Base-by-base conservation (phyloP, 2,888 invertebrate genomes). In the Athetis lepigone region DNA sequence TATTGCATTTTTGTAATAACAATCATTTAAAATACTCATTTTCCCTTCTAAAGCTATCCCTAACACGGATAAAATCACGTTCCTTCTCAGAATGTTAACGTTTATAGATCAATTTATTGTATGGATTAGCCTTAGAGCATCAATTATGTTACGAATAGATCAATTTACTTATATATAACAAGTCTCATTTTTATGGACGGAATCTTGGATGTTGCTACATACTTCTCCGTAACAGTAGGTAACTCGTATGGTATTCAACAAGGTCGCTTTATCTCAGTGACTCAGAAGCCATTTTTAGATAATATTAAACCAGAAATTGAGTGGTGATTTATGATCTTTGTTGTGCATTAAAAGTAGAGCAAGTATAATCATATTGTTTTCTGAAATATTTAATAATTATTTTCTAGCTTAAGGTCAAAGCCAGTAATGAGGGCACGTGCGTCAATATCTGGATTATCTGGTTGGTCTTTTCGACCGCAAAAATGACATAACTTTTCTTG, bases 191-290 rank as follows among this genome's bases (percentile, higher is more conserved):
- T 33, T 27, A 23, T 39, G 42, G 25, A 27, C 2, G 21, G 13
- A 6, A 49, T 4, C 33, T 4, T 21, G n/a, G 25, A 9, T 42
- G 13, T n/a, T 27, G 25, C 18, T 45, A 37, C 16, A 21, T 33
- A 13, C 19, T 47, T 42, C 16, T 42, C n/a, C 8, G 9, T 23
- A 21, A 27, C 43, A 11, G 18, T 51, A 25, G 8, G 36, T 39
- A 40, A 39, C 23, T 37, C n/a, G 19, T 36, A 16, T 40, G 18
- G 33, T 5, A 51, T 27, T 13, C 18, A 13, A 59, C 52, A 71
- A 76, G 77, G 74, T 63, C 67, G n/a, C 25, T 42, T 71, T 71
- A 76, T 75, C 73, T 66, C 23, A 13, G 11, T 63, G 50, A 55
- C 43, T 55, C 51, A 60, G 2, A 18, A 27, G 18, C 51, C 16